Base-by-base conservation (phyloP, 2,888 invertebrate genomes). In the Ectemnius lituratus region DNA sequence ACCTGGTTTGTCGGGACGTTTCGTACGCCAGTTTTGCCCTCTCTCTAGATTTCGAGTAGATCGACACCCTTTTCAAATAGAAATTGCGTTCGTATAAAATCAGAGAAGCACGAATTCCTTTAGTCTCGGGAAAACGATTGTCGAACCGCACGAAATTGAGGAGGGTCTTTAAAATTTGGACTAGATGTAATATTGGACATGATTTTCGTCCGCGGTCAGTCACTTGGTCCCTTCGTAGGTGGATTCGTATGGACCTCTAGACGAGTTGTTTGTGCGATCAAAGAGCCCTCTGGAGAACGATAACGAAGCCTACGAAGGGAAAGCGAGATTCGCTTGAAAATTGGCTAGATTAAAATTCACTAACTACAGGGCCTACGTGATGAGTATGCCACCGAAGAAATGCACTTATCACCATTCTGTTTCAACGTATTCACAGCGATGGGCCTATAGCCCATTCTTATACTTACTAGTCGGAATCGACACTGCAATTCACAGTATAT, bases 21-120 rank as follows among this genome's bases (percentile, higher is more conserved):
- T 70, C 79, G 82, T 82, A 82, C 82, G 82, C 66, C 82, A 76
- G 67, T 62, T 70, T 62, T 70, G 52, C 66, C 23, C 52, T 67
- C 70, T 59, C 56, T 65, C 61, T 58, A 64, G 47, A 57, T 46
- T 56, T 49, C 47, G 62, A 23, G 45, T 13, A n/a, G 18, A 16
- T 57, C 37, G 66, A 13, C 16, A 49, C 27, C 52, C 49, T 37
- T 18, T 64, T 37, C 47, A 60, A 67, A 8, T 52, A 46, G 8
- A 16, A 47, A 18, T 28, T 52, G n/a, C 18, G 23, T 23, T 37
- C 37, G 37, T 37, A 11, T 37, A 37, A 37, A 37, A 37, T 37
- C 6, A 11, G 8, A 37, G 37, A 37, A 37, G 37, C 37, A 37
- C 37, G 8, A 37, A 37, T 37, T 11, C 37, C 37, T 37, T 11